Base-by-base conservation (phyloP, 64 coral and sea anemone genomes). In the Montipora efflorescens region DNA sequence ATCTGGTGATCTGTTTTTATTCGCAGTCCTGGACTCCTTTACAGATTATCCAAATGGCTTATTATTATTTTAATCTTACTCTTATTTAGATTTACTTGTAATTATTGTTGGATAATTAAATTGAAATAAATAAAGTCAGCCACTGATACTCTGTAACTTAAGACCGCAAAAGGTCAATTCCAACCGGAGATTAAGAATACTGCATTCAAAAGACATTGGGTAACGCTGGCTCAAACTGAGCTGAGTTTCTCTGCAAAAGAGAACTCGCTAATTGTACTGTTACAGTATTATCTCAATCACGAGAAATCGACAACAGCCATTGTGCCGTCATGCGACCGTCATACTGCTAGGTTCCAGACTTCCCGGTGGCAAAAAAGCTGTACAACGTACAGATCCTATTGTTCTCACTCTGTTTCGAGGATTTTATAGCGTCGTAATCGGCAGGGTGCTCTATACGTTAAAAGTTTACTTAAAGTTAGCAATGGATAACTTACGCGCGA, bases 371-470 rank as follows among this genome's bases (percentile, higher is more conserved):
- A 75, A 51, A 89, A 45, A 59, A 25, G 55, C 45, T 71, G 70
- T 67, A 71, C 62, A 87, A 48, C 69, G 62, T 87, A 87, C 83
- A 87, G n/a, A 52, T 82, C 61, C 22, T 82, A 61, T 82, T 87
- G 59, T 50, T 45, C 10, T 55, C 19, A 89, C 20, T 18, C 7
- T 62, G 20, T 43, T 68, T 78, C 22, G 25, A 77, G 21, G 18
- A 59, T 74, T 89, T 78, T 89, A 8, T 19, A 66, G 74, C 87
- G 79, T 55, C 9, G 74, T 48, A 67, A 78, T 89, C 74, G 43
- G 28, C 87, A 64, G 87, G 73, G 74, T 89, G 74, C 77, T 79
- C 79, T 79, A 79, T 79, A 80, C 80, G 88, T 90, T 71, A 90
- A 90, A 66, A 61, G 88, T 90, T 90, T 20, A 90, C 59, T 79